These are phyloP conservation scores for Xanthia icteritia DNA, from an alignment of 2,888 invertebrate genomes.

Conservation along the genomic window DNA sequence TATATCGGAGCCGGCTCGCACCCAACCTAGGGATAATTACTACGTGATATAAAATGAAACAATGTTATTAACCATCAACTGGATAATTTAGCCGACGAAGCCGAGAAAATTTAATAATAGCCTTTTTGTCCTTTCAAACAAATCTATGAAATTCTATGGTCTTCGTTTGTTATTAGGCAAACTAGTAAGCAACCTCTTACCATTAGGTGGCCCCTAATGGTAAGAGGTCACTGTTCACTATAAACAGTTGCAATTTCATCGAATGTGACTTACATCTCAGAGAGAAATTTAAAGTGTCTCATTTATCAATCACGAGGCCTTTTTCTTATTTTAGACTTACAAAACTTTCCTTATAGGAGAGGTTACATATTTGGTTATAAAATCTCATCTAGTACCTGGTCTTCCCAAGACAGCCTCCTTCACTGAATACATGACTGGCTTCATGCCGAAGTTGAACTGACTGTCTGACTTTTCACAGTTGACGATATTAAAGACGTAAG, in stretches of 20 bases:
- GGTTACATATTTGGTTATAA: neutral
- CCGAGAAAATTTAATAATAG: neutral
- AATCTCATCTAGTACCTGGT: constrained; percentile 77
- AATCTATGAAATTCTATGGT: too few relatives aligned
- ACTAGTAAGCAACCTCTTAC: too few relatives aligned
- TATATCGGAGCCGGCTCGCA: constrained; percentile 93
- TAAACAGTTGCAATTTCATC: too few relatives aligned
- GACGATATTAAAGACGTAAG: constrained; percentile 96
- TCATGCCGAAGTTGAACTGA: constrained; percentile 97
- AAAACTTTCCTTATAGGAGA: too few relatives aligned
- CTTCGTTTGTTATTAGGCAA: neutral
- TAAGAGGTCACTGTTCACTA: too few relatives aligned
- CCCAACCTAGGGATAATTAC: constrained; percentile 90
- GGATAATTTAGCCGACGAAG: neutral
- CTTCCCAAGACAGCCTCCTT: constrained; percentile 91
- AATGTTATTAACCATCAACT: neutral
- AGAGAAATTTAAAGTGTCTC: neutral
- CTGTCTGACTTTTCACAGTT: constrained; percentile 97
- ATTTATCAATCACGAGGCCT: neutral
- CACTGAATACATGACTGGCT: constrained; percentile 96
- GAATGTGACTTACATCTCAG: too few relatives aligned
- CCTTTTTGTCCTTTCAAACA: neutral
- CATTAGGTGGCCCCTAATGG: fast-evolving
- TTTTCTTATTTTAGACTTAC: too few relatives aligned
- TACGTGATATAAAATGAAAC: constrained; percentile 20